These are phyloP conservation scores for Euzetes globulus DNA, from an alignment of 2,888 invertebrate genomes.

Conservation along the genomic window DNA sequence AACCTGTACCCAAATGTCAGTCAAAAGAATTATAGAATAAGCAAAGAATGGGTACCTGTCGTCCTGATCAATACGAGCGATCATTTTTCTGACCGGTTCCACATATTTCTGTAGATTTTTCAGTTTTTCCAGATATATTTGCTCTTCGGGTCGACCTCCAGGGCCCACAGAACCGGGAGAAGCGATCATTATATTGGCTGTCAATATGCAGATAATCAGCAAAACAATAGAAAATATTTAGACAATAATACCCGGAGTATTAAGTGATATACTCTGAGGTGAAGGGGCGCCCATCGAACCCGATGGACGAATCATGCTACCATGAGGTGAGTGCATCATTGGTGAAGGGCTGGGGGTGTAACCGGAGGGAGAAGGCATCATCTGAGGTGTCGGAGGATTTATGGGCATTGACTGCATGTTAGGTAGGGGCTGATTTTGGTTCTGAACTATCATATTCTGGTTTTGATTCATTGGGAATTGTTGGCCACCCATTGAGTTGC, in stretches of 20 bases:
- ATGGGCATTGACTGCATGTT: neutral
- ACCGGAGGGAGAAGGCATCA: conserved; percentile 39
- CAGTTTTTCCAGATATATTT: conserved; percentile 84
- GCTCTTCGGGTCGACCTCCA: conserved; percentile 58
- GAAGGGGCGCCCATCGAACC: conserved; percentile 28
- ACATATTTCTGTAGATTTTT: conserved; percentile 87
- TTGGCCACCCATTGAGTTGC: neutral
- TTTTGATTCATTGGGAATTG: neutral
- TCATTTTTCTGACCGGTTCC: conserved; percentile 82
- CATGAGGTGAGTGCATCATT: conserved; percentile 22
- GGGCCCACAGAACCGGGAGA: conserved; percentile 14
- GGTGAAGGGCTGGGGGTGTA: conserved; percentile 35
- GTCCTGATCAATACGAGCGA: conserved; percentile 54
- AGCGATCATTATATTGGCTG: conserved; percentile 24
- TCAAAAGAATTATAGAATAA: neutral
- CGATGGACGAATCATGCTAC: neutral
- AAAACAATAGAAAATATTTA: neutral
- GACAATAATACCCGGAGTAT: conserved; percentile 27
- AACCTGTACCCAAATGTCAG: neutral
- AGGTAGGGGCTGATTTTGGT: neutral
- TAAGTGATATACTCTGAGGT: conserved; percentile 21
- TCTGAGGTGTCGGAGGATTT: conserved; percentile 36
- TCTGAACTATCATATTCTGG: neutral
- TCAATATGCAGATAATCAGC: neutral
- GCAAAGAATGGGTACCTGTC: conserved; percentile 43